Evolutionary conservation across 1,140 invertebrate genomes (phyloP), one percentile per base, ranked within the genome.

Genomic region (Bombus fervidus): DNA sequence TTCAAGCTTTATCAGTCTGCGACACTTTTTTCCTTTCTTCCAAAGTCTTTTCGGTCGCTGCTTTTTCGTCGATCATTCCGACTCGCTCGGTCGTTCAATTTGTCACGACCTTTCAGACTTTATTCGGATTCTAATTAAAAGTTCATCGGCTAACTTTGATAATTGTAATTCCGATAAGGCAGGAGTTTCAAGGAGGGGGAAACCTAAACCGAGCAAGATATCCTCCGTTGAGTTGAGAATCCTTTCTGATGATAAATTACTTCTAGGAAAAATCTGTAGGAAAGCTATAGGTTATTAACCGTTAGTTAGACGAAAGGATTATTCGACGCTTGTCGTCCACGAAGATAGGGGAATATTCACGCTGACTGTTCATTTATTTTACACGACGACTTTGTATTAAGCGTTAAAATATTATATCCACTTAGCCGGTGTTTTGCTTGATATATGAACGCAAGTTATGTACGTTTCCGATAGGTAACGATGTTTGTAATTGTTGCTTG

Each of bases 71-170:
- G 86, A 87, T 85, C 34, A 43, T 76, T 68, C 77, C 15, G 53
- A 53, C 37, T 31, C 28, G 57, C 47, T 53, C 47, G 47, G 28
- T 72, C 76, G 71, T 68, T 59, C 76, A 72, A 47, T 81, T 64
- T 62, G 75, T 41, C 71, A 43, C 28, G 68, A 47, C 62, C 47
- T 72, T 59, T 18, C 71, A n/a, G 37, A 72, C 79, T 64, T 88
- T 83, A 62, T 83, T 89, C 78, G 31, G 43, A 22, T 25, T 43
- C 82, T 89, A 89, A 89, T 89, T 89, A 89, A 89, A 80, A 86
- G 76, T 76, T 86, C 59, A 75, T 57, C 41, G 37, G 43, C 37
- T 72, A 83, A 64, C 66, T 59, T 53, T 41, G 77, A 87, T 59
- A 74, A 31, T 87, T 81, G 77, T 59, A 78, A 57, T 62, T 37